These are phyloP conservation scores for Acridotheres tristis DNA, from an alignment of 2,797 vertebrate species.

Conservation along the genomic window DNA sequence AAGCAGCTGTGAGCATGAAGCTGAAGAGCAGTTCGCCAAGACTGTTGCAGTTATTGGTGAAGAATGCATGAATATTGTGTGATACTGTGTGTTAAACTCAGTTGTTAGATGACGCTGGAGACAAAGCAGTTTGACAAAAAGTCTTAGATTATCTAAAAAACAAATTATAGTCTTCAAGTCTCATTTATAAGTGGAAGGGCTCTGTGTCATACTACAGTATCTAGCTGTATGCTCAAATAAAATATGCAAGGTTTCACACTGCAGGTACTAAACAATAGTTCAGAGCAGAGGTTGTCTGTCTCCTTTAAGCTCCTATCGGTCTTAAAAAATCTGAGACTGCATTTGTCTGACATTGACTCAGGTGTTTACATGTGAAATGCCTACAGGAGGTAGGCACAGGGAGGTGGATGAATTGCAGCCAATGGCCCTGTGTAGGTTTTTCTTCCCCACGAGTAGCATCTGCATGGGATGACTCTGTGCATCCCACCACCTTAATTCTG, in stretches of 20 bases:
- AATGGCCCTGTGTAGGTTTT: neutral
- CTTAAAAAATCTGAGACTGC: neutral
- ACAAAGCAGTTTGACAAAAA: neutral
- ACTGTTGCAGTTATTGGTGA: neutral
- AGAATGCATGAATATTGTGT: neutral
- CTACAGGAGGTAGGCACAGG: neutral
- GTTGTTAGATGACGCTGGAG: neutral
- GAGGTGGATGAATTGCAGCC: neutral
- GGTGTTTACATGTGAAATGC: neutral
- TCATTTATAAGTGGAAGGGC: neutral
- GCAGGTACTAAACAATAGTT: neutral
- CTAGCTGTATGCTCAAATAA: neutral
- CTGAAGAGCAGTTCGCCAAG: neutral
- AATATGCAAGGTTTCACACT: neutral
- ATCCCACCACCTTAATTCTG: neutral
- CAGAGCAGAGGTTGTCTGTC: neutral
- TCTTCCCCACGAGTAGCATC: rapidly evolving
- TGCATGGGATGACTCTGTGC: neutral
- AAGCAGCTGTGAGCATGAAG: neutral
- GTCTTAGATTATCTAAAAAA: neutral
- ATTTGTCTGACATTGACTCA: neutral
- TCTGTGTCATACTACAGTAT: neutral
- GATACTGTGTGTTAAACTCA: neutral
- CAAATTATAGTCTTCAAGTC: neutral
- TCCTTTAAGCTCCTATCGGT: neutral